Base-by-base conservation (phyloP, 2,113 vertebrate genomes). In the Myrmecophaga tridactyla region DNA sequence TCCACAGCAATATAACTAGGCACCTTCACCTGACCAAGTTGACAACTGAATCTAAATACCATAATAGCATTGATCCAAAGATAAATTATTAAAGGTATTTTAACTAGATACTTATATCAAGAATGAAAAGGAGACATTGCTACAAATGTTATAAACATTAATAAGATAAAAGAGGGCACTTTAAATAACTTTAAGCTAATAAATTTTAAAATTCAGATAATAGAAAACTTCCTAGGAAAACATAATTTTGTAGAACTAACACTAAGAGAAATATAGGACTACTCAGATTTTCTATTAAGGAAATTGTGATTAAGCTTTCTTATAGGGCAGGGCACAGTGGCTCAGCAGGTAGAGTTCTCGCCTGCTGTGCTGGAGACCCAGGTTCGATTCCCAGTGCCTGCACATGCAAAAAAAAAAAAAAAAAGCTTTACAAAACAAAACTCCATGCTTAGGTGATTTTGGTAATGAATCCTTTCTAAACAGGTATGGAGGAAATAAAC, bases 51-150 rank as follows among this genome's bases (percentile, higher is more conserved):
- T n/a, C n/a, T n/a, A n/a, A n/a, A n/a, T n/a, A n/a, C n/a, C n/a
- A n/a, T n/a, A n/a, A n/a, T n/a, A n/a, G n/a, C 15, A 53, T 81
- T 93, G 53, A 80, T 41, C 65, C 46, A 89, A 20, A 65, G 53
- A 88, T 48, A 94, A n/a, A 70, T 67, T 94, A 80, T 77, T 72
- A 65, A 90, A 89, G 95, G 25, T 34, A 91, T 43, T 73, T 85
- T 77, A 85, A 87, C 11, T 70, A 46, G 90, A 81, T 81, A 63
- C 25, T 10, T 76, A 17, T 65, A 51, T 86, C 46, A 83, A 36
- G n/a, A 91, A 86, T 93, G 13, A 77, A 86, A 92, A 92, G 43
- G 41, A 73, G 27, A 83, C 63, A 90, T 80, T n/a, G 8, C 25
- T 76, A 69, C 7, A 96, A 58, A 80, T 63, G 46, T 78, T 83